Percentiles rank a stretch among this genome's conserved stretches.
Evolutionary conservation across 2,888 invertebrate genomes (phyloP).

Genomic region (Dasysyrphus tricinctus): DNA sequence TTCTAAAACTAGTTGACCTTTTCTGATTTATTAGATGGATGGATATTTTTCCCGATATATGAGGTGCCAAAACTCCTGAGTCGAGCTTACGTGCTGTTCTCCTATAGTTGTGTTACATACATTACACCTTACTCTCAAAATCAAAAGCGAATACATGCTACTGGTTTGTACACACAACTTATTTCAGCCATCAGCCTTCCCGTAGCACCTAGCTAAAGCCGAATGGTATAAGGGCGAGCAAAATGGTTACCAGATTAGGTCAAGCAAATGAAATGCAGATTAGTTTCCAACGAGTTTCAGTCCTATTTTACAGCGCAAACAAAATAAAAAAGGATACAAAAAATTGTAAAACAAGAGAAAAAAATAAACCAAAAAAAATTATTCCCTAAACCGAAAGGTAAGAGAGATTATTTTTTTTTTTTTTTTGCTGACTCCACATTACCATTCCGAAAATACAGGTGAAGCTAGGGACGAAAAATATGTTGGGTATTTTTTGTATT

Average conservation of each 20-base stretch:
- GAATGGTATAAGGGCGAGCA: not conserved
- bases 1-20: too few species aligned
- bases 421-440: slow-evolving; percentile 28
- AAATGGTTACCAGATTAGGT: slow-evolving; percentile 72
- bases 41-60: too few species aligned
- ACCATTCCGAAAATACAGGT: slow-evolving; percentile 12
- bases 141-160: not conserved
- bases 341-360: not conserved
- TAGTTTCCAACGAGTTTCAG: slow-evolving; percentile 73
- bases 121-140: too few species aligned
- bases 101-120: too few species aligned
- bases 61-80: too few species aligned
- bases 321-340: slow-evolving; percentile 47
- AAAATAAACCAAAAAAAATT: not conserved
- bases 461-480: slow-evolving; percentile 4
- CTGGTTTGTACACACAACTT: not conserved
- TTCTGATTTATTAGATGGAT: too few species aligned
- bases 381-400: slow-evolving; percentile 10
- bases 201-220: not conserved
- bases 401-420: slow-evolving; percentile 57
- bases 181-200: not conserved
- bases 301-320: slow-evolving; percentile 44
- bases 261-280: slow-evolving; percentile 76
- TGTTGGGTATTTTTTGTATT: not conserved
- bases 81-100: too few species aligned